phyloP scores from a whole-genome alignment of 2,113 vertebrate species.

The Perccottus glenii region DNA sequence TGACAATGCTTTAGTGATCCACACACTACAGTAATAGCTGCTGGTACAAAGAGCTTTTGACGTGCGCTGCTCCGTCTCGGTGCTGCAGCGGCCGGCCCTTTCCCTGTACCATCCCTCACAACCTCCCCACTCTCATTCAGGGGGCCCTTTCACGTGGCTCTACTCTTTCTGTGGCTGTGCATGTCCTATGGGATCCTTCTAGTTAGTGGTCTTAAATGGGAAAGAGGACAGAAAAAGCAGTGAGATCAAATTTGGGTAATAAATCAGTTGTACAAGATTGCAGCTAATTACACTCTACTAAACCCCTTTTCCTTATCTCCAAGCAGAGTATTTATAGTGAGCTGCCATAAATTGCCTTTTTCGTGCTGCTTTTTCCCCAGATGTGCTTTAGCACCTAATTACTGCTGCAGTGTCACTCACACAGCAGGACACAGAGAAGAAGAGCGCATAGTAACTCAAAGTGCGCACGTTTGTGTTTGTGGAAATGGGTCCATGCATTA shows the following conservation, averaged over 20 bases:
- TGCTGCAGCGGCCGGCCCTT: slow-evolving; percentile 36
- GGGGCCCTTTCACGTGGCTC: background rate
- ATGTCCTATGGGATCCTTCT: slow-evolving; percentile 13
- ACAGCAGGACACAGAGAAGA: slow-evolving; percentile 36
- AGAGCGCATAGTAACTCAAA: slow-evolving; percentile 12
- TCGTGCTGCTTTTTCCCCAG: slow-evolving; percentile 16
- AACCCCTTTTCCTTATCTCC: background rate
- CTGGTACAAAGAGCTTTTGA: slow-evolving; percentile 76
- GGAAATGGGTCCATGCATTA: slow-evolving; percentile 12
- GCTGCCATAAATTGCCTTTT: slow-evolving; percentile 1
- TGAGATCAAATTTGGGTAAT: slow-evolving; percentile 3
- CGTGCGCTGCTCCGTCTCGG: slow-evolving; percentile 40
- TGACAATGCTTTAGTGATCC: slow-evolving; percentile 75
- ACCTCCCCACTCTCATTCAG: slow-evolving; percentile 1
- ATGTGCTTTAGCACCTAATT: slow-evolving; percentile 44
- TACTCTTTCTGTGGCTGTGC: slow-evolving; percentile 25
- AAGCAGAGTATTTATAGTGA: background rate
- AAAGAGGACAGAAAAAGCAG: too few species aligned
- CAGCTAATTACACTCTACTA: background rate
- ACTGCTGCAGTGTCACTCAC: slow-evolving; percentile 33
- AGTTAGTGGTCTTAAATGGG: background rate
- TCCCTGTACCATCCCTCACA: slow-evolving; percentile 28
- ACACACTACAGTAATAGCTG: slow-evolving; percentile 54
- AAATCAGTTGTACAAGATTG: slow-evolving; percentile 15
- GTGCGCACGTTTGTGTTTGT: slow-evolving; percentile 10